phyloP scores from a whole-genome alignment of 2,797 vertebrate genomes.

The Botia kubotai region DNA sequence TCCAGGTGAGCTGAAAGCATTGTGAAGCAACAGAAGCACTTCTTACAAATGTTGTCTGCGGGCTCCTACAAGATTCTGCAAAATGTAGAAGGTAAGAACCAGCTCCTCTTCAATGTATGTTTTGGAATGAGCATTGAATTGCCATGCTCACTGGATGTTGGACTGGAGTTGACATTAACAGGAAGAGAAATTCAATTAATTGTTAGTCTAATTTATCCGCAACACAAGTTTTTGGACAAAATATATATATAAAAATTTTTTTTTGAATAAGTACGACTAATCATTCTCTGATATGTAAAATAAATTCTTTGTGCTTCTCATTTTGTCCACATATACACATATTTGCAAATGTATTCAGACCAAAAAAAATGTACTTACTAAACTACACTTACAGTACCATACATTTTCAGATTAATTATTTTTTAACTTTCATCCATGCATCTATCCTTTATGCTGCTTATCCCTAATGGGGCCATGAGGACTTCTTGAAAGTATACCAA shows the following conservation, averaged over 20 bases:
- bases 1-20: slow-evolving; percentile 18
- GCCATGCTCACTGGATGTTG: not conserved
- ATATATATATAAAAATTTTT: not conserved
- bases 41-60: not conserved
- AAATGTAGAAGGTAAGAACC: slow-evolving; percentile 15
- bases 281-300: too few species aligned
- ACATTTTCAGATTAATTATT: too few species aligned
- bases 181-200: not conserved
- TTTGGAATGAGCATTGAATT: not conserved
- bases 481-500: too few species aligned
- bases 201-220: not conserved
- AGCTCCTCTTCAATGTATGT: not conserved
- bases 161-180: not conserved
- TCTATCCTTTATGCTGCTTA: too few species aligned
- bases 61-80: not conserved
- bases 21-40: not conserved
- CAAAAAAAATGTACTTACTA: too few species aligned
- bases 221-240: not conserved
- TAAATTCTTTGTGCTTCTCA: too few species aligned
- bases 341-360: too few species aligned
- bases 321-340: too few species aligned
- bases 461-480: too few species aligned
- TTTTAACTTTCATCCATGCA: too few species aligned
- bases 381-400: too few species aligned
- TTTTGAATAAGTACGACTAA: too few species aligned